phyloP scores from a whole-genome alignment of 1,140 invertebrate genomes.

The Tyrophagus putrescentiae region DNA sequence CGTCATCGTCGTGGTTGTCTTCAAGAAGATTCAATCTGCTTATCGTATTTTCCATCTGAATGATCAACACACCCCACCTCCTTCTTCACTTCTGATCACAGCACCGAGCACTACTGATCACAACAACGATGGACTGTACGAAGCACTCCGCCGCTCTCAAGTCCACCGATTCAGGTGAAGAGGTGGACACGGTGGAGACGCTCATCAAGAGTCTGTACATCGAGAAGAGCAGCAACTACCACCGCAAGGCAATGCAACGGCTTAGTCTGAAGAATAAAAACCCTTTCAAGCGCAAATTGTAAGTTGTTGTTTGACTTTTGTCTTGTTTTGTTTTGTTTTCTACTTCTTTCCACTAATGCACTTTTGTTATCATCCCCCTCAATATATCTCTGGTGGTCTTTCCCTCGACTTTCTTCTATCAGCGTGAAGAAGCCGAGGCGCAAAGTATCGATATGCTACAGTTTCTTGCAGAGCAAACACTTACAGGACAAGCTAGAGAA shows the following conservation, averaged over 20 bases:
- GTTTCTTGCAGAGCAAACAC: background rate
- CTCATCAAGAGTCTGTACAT: background rate
- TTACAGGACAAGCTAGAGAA: background rate
- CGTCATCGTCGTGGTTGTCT: too few species aligned
- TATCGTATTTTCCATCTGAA: too few species aligned
- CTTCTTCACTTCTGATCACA: too few species aligned
- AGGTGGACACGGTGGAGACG: background rate
- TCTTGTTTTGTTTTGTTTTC: too few species aligned
- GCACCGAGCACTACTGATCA: too few species aligned
- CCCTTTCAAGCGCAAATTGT: conserved; percentile 6
- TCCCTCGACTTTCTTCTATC: background rate
- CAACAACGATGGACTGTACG: background rate
- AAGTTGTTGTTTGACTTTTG: too few species aligned
- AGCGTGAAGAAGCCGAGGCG: background rate
- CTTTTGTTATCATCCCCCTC: too few species aligned
- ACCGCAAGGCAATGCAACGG: too few species aligned
- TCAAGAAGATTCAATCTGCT: too few species aligned
- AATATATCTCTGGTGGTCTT: background rate
- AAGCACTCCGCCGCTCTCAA: background rate
- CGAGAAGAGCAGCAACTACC: background rate
- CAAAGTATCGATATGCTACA: background rate
- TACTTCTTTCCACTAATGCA: background rate
- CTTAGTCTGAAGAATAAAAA: background rate
- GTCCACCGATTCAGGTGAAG: too few species aligned
- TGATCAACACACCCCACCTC: too few species aligned